These are phyloP conservation scores for Nomada fabriciana DNA, from an alignment of 2,888 invertebrate species.

Conservation along the genomic window DNA sequence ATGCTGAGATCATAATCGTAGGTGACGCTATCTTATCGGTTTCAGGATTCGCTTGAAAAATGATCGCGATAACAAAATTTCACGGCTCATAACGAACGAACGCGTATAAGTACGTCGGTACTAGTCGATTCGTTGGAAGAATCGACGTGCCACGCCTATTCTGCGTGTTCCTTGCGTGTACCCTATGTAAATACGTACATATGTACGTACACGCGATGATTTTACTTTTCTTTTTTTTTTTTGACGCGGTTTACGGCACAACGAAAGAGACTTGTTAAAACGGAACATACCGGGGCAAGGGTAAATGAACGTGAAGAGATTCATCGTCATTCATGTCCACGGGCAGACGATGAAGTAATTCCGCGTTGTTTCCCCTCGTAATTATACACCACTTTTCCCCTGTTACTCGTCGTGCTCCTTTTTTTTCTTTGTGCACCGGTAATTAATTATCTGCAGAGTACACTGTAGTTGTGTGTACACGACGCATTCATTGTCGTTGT, in stretches of 20 bases:
- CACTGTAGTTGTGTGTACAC: not conserved
- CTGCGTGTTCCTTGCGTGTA: not conserved
- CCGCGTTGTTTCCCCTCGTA: slow-evolving; percentile 25
- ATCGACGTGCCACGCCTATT: slow-evolving; percentile 38
- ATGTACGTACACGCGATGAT: no score
- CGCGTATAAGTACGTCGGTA: not conserved
- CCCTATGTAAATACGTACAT: not conserved
- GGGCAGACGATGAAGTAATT: slow-evolving; percentile 33
- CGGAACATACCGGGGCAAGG: not conserved
- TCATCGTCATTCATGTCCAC: slow-evolving; percentile 17
- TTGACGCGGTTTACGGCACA: not conserved
- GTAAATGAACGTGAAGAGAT: slow-evolving; percentile 27
- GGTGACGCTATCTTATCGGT: slow-evolving; percentile 65
- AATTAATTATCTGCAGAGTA: slow-evolving; percentile 47
- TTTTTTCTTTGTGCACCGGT: slow-evolving; percentile 12
- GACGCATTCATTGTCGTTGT: not conserved
- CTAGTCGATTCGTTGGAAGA: slow-evolving; percentile 22
- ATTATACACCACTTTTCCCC: slow-evolving; percentile 46
- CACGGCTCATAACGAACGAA: slow-evolving; percentile 27
- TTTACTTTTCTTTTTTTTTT: no score
- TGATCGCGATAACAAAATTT: slow-evolving; percentile 65
- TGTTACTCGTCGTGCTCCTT: slow-evolving; percentile 16
- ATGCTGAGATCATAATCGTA: slow-evolving; percentile 54
- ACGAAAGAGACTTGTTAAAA: not conserved
- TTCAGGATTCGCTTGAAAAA: slow-evolving; percentile 56